Base-by-base conservation (phyloP, 2,888 invertebrate genomes). In the Cephus pygmeus region DNA sequence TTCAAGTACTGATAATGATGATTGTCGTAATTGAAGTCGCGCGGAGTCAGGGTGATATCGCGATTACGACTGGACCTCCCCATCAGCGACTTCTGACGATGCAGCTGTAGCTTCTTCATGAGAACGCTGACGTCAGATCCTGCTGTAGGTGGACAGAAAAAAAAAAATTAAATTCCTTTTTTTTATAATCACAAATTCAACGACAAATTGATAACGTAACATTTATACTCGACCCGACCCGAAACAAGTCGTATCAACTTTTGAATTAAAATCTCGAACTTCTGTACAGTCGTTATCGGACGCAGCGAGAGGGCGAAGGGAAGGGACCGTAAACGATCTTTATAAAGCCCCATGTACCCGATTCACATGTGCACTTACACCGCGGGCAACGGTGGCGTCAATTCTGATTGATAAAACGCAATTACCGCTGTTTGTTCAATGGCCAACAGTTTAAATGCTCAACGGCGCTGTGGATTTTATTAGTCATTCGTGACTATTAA, bases 1-100 rank as follows among this genome's bases (percentile, higher is more conserved):
- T 95, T 95, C 85, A 95, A 94, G 91, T 95, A 95, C 89, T 95
- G 95, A 91, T 95, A 96, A 91, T 95, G 95, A 91, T 96, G 95
- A 92, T 95, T 95, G 88, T 95, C 95, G 87, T 95, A 95, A 91
- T 95, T 95, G 90, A 96, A 95, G 90, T 95, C 95, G 88, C 95
- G 94, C 3, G 95, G 95, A 33, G 95, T 95, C 88, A 95, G 94
- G 74, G 95, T 95, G 90, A 91, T 91, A 80, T 91, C 91, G 40
- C 87, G 89, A 79, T 87, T 89, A n/a, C 87, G 85, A 68, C 86
- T 83, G 76, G 86, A 82, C 78, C 91, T 91, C 33, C 87, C 88
- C 76, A 88, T 78, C 11, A 88, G 75, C 2, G 87, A 85, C 71
- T 89, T 91, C 77, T 90, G 89, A 12, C 87, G 85, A 77, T 89